A percentile compares a stretch with the other conserved stretches of the same genome.
phyloP scores from a whole-genome alignment of 2,113 vertebrate genomes.

The Cervus canadensis region DNA sequence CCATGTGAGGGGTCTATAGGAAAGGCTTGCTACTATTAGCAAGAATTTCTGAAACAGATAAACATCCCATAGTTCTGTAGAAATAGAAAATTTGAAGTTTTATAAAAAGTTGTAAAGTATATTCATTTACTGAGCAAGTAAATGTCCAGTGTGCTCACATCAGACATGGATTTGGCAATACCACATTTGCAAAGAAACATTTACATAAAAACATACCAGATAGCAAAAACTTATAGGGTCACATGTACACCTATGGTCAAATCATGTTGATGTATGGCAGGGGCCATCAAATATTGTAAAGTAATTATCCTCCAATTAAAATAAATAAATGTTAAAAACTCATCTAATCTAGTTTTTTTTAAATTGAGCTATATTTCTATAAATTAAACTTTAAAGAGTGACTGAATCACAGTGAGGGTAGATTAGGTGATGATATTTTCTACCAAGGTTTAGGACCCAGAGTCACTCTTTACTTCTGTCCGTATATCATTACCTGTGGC shows the following conservation, averaged over 20 bases:
- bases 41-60: not conserved
- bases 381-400: not conserved
- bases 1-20: not conserved
- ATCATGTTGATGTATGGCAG: not conserved
- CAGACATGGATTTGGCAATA: not conserved
- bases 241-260: not conserved
- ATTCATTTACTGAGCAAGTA: not conserved
- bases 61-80: not conserved
- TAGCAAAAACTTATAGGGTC: not conserved
- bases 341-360: not conserved
- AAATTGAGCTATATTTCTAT: not conserved
- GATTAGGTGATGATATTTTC: not conserved
- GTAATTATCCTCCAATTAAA: not conserved
- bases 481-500: rapidly evolving
- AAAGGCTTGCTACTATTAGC: not conserved
- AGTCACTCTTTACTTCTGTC: not conserved
- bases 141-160: not conserved
- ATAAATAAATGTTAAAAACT: not conserved
- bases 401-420: not conserved
- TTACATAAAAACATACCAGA: not conserved
- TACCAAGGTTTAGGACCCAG: not conserved
- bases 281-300: not conserved
- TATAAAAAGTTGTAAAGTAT: not conserved
- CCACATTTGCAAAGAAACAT: not conserved
- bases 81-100: not conserved